Conservation (phyloP, 1,140 invertebrate genomes). For the Planococcus citri region DNA sequence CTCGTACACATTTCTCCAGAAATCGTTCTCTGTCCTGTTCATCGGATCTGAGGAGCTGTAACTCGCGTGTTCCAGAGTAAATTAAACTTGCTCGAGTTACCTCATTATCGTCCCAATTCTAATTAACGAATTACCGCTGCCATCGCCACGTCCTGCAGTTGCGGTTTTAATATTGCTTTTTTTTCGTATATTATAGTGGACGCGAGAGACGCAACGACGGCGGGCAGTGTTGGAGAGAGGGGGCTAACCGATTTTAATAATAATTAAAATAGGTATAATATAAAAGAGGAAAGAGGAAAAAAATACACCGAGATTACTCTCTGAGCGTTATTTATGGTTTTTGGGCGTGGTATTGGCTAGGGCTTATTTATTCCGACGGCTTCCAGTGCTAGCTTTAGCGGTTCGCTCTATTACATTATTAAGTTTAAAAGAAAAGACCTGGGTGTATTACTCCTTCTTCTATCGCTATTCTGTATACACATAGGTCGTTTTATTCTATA, state of each 20-base stretch:
- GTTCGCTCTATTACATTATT: conserved; percentile 19
- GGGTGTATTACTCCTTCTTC: neutral
- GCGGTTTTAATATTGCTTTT: neutral
- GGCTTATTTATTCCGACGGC: conserved; percentile 18
- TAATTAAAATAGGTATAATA: conserved; percentile 17
- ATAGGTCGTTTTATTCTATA: too few relatives aligned
- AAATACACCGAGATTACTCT: neutral
- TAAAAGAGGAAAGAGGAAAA: neutral
- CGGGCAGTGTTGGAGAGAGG: too few relatives aligned
- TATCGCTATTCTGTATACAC: too few relatives aligned
- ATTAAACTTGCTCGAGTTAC: neutral
- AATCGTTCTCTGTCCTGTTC: neutral
- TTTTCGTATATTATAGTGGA: too few relatives aligned
- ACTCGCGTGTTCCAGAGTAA: neutral
- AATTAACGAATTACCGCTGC: neutral
- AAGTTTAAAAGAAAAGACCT: neutral
- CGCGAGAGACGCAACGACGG: neutral
- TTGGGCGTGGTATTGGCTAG: conserved; percentile 12
- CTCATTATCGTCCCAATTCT: neutral
- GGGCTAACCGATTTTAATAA: conserved; percentile 13
- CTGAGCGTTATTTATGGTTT: conserved; percentile 16
- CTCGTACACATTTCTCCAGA: too few relatives aligned
- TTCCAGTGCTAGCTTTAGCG: conserved; percentile 16
- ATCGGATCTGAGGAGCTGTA: neutral
- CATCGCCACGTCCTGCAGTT: neutral